Evolutionary conservation across 1,140 invertebrate species (phyloP), one percentile per base, ranked within the genome.

Genomic region (Anagrus nilaparvatae): DNA sequence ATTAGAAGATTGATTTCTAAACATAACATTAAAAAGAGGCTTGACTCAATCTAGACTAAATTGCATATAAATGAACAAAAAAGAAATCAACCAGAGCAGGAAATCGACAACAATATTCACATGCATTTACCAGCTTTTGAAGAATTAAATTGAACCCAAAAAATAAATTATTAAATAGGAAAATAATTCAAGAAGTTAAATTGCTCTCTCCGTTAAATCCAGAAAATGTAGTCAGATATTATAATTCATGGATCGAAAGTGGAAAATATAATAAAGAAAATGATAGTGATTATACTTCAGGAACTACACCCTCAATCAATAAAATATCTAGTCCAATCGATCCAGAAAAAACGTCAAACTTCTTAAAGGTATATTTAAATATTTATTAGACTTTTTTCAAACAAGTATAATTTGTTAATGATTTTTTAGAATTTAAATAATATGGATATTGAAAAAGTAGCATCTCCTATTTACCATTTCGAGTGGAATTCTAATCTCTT

Each of bases 211-310:
- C 88, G 35, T 70, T 98, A 9, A 95, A 96, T 66, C 95, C 98
- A 69, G 94, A 98, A 67, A 97, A 98, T 73, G 90, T 99, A 16
- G 95, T 99, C 2, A 74, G 94, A 4, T 97, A 98, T 67, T 97
- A 87, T 63, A 93, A 92, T 62, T 94, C 94, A 0, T 98, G 95
- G 95, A 93, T 97, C 38, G 95, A 97, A 64, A 82, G 70, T 35
- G 74, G n/a, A n/a, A n/a, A n/a, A n/a, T n/a, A n/a, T n/a, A n/a
- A n/a, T n/a, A n/a, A n/a, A n/a, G n/a, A n/a, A n/a, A n/a, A n/a
- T n/a, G n/a, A n/a, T n/a, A n/a, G n/a, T n/a, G n/a, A n/a, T n/a
- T n/a, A n/a, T n/a, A n/a, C n/a, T n/a, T n/a, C n/a, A n/a, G n/a
- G n/a, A 6, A 40, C 13, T 1, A 35, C 31, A 36, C 30, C 20